phyloP scores from a whole-genome alignment of 1,140 invertebrate species.

The Protaetia brevitarsis region DNA sequence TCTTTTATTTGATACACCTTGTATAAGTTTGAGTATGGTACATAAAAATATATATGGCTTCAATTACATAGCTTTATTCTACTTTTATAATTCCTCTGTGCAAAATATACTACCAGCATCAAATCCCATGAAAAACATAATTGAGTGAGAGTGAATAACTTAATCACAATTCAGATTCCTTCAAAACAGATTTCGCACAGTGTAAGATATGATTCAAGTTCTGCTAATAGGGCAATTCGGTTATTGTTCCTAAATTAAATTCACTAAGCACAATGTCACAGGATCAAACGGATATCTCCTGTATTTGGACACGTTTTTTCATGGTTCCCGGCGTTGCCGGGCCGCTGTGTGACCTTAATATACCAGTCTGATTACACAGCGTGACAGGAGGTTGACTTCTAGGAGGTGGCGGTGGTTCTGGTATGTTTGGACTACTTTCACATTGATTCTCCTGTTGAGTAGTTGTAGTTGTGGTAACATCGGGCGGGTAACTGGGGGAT shows the following conservation, averaged over 20 bases:
- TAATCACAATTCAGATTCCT: constrained; percentile 18
- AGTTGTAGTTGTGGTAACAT: constrained; percentile 43
- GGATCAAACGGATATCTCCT: constrained; percentile 79
- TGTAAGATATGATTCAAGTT: neutral
- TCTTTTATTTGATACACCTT: no score
- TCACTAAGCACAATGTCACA: constrained; percentile 13
- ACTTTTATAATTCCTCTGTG: no score
- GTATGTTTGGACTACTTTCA: constrained; percentile 56
- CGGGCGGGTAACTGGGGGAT: constrained; percentile 55
- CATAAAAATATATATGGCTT: no score
- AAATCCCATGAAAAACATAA: constrained; percentile 11
- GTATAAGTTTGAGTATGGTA: no score
- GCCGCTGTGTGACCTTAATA: constrained; percentile 56
- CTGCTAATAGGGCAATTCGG: neutral
- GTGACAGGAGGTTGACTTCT: constrained; percentile 53
- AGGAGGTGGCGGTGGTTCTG: constrained; percentile 68
- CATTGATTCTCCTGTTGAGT: constrained; percentile 50
- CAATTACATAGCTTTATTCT: no score
- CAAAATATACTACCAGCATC: neutral
- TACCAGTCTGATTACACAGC: constrained; percentile 54
- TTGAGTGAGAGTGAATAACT: constrained; percentile 18
- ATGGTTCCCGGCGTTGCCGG: constrained; percentile 61
- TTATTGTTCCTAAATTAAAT: constrained; percentile 1
- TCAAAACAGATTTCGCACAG: neutral
- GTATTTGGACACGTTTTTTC: constrained; percentile 83